These are phyloP conservation scores for Lonchura striata DNA, from an alignment of 2,113 vertebrate genomes.

Conservation along the genomic window DNA sequence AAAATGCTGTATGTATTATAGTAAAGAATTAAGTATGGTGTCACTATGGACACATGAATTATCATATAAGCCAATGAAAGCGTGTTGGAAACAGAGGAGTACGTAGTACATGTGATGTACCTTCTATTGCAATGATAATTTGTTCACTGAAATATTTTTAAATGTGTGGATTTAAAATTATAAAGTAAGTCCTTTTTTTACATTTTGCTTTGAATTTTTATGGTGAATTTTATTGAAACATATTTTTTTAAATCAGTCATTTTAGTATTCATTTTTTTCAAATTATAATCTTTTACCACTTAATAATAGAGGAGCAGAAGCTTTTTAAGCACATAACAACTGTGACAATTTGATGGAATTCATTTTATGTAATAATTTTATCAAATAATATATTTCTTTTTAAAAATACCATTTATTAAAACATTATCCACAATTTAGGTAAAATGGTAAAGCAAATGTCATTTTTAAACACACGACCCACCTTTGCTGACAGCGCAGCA, in stretches of 20 bases:
- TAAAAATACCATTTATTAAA: slow-evolving; percentile 72
- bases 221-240: slow-evolving; percentile 68
- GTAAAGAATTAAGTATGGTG: neutral
- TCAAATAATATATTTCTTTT: slow-evolving; percentile 76
- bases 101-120: neutral
- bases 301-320: slow-evolving; percentile 73
- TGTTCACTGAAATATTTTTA: slow-evolving; percentile 49
- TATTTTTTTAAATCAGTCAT: slow-evolving; percentile 61
- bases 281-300: slow-evolving; percentile 77
- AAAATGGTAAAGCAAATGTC: slow-evolving; percentile 71
- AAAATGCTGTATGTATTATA: neutral
- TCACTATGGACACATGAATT: neutral
- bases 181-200: slow-evolving; percentile 46
- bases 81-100: neutral
- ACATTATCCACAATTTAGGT: slow-evolving; percentile 61
- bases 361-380: slow-evolving; percentile 74
- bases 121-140: slow-evolving; percentile 17
- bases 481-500: slow-evolving; percentile 19
- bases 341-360: slow-evolving; percentile 76
- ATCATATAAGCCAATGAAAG: neutral
- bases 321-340: slow-evolving; percentile 71
- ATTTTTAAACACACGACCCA: slow-evolving; percentile 56
- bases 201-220: slow-evolving; percentile 70
- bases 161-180: slow-evolving; percentile 62
- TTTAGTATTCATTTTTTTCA: slow-evolving; percentile 72